These are phyloP conservation scores for Camelus bactrianus DNA, from an alignment of 2,113 vertebrate genomes.

Conservation along the genomic window DNA sequence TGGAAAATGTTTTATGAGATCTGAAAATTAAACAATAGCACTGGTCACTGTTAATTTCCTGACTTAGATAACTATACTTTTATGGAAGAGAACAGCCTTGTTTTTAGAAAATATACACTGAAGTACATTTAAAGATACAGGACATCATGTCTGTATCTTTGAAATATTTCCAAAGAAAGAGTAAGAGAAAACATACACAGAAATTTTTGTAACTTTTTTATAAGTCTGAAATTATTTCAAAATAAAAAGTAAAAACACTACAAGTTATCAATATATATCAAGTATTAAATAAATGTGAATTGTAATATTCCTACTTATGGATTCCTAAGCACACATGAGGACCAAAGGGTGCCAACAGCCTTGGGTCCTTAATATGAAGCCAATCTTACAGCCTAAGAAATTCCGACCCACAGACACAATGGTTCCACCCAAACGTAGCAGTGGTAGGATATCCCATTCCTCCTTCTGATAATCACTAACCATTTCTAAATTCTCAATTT, in stretches of 20 bases:
- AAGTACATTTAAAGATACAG: conserved; percentile 7
- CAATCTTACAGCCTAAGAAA: background rate
- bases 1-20: background rate
- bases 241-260: conserved; percentile 45
- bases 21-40: background rate
- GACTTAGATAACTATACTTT: background rate
- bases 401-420: background rate
- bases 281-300: background rate
- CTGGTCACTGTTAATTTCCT: background rate
- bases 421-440: background rate
- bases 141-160: background rate
- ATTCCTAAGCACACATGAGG: background rate
- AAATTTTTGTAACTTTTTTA: background rate
- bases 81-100: background rate
- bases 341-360: background rate
- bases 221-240: conserved; percentile 36
- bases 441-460: background rate
- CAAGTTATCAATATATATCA: background rate
- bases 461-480: background rate
- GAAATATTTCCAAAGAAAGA: background rate
- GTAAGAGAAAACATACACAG: background rate
- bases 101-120: background rate
- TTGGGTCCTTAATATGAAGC: background rate
- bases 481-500: background rate
- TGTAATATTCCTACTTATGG: background rate